Evolutionary conservation across 2,888 invertebrate genomes (phyloP).

Genomic region (Lathronympha strigana): DNA sequence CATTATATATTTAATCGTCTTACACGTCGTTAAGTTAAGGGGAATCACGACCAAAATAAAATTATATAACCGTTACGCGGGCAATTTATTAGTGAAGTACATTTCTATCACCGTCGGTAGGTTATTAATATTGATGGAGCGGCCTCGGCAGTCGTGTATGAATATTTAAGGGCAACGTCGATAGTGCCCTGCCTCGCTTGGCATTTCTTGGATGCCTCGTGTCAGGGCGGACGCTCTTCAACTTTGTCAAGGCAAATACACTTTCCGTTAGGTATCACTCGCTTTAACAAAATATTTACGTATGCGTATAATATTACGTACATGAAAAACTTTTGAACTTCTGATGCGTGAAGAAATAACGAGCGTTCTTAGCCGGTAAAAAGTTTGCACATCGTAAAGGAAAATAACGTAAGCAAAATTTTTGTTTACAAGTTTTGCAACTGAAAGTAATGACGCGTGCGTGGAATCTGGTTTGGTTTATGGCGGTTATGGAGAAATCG

Average conservation of each 20-base stretch:
- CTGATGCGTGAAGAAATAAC: slow-evolving; percentile 32
- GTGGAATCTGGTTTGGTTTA: slow-evolving; percentile 1
- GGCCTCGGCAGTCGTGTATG: slow-evolving; percentile 62
- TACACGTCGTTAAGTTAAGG: slow-evolving; percentile 8
- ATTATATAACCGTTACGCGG: slow-evolving; percentile 54
- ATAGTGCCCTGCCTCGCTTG: slow-evolving; percentile 57
- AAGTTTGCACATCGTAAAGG: slow-evolving; percentile 2
- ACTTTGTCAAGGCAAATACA: slow-evolving; percentile 35
- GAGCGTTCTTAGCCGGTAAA: slow-evolving; percentile 3
- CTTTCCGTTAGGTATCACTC: slow-evolving; percentile 25
- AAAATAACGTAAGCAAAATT: slow-evolving; percentile 16
- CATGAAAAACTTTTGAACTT: slow-evolving; percentile 20
- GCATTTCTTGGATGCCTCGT: slow-evolving; percentile 53
- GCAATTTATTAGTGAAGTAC: slow-evolving; percentile 53
- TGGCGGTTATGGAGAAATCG: neutral
- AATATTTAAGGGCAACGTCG: slow-evolving; percentile 67
- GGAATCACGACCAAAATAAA: slow-evolving; percentile 43
- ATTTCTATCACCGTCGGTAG: slow-evolving; percentile 63
- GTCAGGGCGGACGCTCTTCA: slow-evolving; percentile 26
- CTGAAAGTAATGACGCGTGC: slow-evolving; percentile 25
- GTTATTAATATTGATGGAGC: slow-evolving; percentile 72
- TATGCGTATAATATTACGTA: too few relatives aligned
- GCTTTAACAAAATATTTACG: slow-evolving; percentile 20
- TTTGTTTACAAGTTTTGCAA: slow-evolving; percentile 10
- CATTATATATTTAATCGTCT: slow-evolving; percentile 12